A percentile compares a stretch with the other conserved stretches of the same genome.
Conservation (phyloP, 2,888 invertebrate genomes). For the Malachius bipustulatus region DNA sequence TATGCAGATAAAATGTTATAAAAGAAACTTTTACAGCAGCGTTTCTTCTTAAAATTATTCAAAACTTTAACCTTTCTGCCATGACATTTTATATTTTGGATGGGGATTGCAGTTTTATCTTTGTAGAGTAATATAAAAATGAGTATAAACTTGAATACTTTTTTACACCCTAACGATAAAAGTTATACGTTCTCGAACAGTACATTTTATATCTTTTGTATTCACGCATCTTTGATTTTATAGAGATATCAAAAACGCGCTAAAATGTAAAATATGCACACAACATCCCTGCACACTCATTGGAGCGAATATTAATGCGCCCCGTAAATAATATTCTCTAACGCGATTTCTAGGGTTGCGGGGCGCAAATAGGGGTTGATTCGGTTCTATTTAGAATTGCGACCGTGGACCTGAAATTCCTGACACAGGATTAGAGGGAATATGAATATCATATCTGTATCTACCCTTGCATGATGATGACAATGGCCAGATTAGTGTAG, state of each 20-base stretch:
- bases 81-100: no score
- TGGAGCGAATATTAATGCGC: conserved; percentile 12
- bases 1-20: no score
- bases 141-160: conserved; percentile 1
- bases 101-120: no score
- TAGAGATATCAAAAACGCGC: conserved; percentile 18
- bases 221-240: conserved; percentile 26
- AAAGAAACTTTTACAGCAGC: no score
- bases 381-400: conserved; percentile 11
- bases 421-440: conserved; percentile 26
- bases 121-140: no score
- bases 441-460: conserved; percentile 30
- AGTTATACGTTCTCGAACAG: conserved; percentile 19
- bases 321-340: conserved; percentile 11
- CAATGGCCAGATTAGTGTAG: conserved; percentile 26
- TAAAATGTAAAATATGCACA: conserved; percentile 14
- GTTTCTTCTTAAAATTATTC: no score
- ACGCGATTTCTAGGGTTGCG: conserved; percentile 7
- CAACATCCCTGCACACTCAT: conserved; percentile 10
- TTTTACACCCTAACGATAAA: conserved; percentile 21
- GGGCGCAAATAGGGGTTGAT: conserved; percentile 12
- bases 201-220: conserved; percentile 22
- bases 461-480: conserved; percentile 21
- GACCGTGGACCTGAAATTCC: conserved; percentile 13
- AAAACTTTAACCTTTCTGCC: no score